phyloP scores from a whole-genome alignment of 2,113 vertebrate genomes.

The Chlamydotis undulata region DNA sequence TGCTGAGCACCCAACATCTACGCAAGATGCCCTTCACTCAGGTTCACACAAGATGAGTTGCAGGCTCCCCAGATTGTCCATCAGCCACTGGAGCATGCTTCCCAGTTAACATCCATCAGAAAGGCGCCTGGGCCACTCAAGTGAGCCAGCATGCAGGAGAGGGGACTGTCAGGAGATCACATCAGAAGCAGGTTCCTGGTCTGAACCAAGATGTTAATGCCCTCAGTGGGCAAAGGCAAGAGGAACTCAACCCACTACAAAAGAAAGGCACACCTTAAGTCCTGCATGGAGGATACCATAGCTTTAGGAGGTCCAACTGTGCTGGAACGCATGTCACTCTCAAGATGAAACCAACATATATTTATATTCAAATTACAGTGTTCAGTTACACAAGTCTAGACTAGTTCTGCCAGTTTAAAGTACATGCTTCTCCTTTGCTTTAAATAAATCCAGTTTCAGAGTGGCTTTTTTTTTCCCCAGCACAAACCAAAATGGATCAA shows the following conservation, averaged over 20 bases:
- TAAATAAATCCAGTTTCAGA: not conserved
- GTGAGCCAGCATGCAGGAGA: not conserved
- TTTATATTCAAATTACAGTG: not conserved
- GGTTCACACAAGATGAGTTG: fast-evolving
- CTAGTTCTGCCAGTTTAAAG: not conserved
- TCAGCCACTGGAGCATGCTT: not conserved
- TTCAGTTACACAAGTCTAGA: not conserved
- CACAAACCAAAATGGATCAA: not conserved
- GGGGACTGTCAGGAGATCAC: not conserved
- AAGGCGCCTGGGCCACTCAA: not conserved
- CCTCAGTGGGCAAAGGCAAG: not conserved
- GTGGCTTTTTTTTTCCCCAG: not conserved
- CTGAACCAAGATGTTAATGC: fast-evolving
- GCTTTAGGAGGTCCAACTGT: not conserved
- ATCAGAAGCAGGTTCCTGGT: not conserved
- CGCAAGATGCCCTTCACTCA: not conserved
- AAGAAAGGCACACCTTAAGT: not conserved
- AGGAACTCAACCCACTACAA: not conserved
- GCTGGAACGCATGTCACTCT: not conserved
- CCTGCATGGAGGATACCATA: not conserved
- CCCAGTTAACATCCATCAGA: not conserved
- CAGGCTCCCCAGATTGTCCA: not conserved
- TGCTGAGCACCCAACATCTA: fast-evolving
- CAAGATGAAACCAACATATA: not conserved
- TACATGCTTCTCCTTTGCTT: not conserved